Base-by-base conservation (phyloP, 2,797 vertebrate genomes). In the Danio albolineatus region DNA sequence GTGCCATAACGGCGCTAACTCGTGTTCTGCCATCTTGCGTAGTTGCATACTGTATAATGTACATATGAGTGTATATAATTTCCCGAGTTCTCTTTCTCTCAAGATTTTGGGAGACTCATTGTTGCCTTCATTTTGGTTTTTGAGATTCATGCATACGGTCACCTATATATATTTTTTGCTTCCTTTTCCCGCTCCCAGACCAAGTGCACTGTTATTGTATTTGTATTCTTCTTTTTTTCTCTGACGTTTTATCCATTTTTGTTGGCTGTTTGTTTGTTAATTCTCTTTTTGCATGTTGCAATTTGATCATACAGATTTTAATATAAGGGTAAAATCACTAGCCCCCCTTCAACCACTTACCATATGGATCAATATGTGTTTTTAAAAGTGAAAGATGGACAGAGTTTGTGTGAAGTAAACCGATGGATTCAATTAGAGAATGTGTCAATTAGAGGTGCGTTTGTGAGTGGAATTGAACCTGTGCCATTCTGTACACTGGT, bases 281-380 rank as follows among this genome's bases (percentile, higher is more conserved):
- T 60, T 78, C 13, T 74, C 86, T 43, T 28, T 49, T 57, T 48
- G 72, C 85, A 90, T 88, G 85, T 92, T 76, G 86, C 84, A 12
- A 92, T 92, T 93, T 93, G 89, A 86, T 90, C 89, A 86, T 85
- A 84, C 72, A 48, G 70, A 83, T 87, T 87, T 79, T 78, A 88
- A 86, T 85, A 53, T 92, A 92, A 94, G 89, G 91, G 86, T 94
- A 89, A 85, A 91, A 94, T 92, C 91, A 93, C 90, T 91, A 89
- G 88, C 14, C n/a, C 21, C 61, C 44, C 51, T 39, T 62, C 57
- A 38, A 38, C 60, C 71, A 54, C 13, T 59, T 44, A 19, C 14
- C 71, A 67, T 53, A 53, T 89, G 44, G 48, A 66, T 78, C 41
- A 49, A 65, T 78, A 17, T n/a, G 46, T 38, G 39, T 64, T 76